Evolutionary conservation across 2,113 vertebrate genomes (phyloP), one percentile per base, ranked within the genome.

Genomic region (Anseranas semipalmata): DNA sequence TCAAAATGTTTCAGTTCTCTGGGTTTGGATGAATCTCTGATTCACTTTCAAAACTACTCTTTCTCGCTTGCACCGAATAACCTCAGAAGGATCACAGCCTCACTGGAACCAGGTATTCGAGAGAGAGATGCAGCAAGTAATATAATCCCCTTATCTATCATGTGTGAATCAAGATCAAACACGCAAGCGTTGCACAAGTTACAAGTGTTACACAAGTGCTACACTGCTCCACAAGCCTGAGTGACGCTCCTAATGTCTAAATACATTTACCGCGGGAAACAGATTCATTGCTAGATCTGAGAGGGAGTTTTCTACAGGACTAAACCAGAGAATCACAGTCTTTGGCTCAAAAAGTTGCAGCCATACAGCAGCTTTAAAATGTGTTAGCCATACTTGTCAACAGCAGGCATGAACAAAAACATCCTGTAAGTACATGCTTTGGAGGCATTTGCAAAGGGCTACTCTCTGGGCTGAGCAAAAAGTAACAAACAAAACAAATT

Each of bases 201-300:
- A 22, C 53, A 41, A 35, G 65, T 33, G 46, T 7, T 41, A 55
- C 52, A 19, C 33, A 45, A 66, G 59, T 59, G 41, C 63, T 56
- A 10, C 35, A 20, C 21, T n/a, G 30, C 21, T 7, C 15, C 12
- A 19, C 33, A 17, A 66, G 32, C 56, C 73, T 6, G 25, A 78
- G 39, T 27, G 48, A n/a, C 2, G 2, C 28, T 73, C 33, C 39
- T 14, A 1, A 37, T 0, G 1, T 58, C 65, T 20, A 4, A 20
- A 32, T 78, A 20, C 53, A 58, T 48, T 68, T 2, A 25, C 39
- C 32, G n/a, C 16, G 15, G 41, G 52, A 76, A 79, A 4, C 28
- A 22, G 7, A 66, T 24, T 56, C 55, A 12, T 4, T 66, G 28
- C 71, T 48, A 12, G 48, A 30, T 6, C 52, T 10, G 16, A 48